Conservation (phyloP, 2,888 invertebrate genomes). For the Dryobota labecula region DNA sequence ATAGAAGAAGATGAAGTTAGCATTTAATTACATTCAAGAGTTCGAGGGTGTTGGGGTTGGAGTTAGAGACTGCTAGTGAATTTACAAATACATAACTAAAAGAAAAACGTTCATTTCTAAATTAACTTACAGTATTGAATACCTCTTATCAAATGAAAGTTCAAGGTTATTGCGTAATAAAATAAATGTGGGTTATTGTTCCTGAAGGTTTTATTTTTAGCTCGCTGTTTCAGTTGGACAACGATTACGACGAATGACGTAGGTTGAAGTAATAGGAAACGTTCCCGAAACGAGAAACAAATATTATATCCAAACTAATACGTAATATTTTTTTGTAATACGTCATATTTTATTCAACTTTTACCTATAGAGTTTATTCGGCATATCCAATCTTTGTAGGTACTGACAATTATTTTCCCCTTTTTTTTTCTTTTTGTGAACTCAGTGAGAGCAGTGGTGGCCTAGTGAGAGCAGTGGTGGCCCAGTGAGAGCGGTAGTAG, state of each 20-base stretch:
- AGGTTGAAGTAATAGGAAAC: constrained; percentile 36
- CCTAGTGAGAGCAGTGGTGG: too few species aligned
- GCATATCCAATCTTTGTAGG: not conserved
- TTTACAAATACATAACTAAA: not conserved
- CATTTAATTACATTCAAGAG: not conserved
- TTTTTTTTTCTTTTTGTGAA: not conserved
- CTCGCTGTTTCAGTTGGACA: constrained; percentile 21
- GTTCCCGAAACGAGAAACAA: not conserved
- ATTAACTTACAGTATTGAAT: not conserved
- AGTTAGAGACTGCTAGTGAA: not conserved
- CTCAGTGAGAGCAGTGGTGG: too few species aligned
- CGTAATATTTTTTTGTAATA: constrained; percentile 22
- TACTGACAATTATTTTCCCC: not conserved
- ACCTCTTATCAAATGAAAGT: not conserved
- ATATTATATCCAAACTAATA: not conserved
- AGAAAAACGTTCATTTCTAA: not conserved
- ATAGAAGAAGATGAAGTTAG: not conserved
- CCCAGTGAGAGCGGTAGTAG: too few species aligned
- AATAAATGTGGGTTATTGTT: constrained; percentile 27
- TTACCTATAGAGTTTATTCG: not conserved
- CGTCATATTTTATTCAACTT: constrained; percentile 7
- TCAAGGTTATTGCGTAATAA: constrained; percentile 25
- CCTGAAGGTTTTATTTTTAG: constrained; percentile 42
- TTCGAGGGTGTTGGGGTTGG: not conserved
- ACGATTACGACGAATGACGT: constrained; percentile 36